Conservation (phyloP, 2,113 vertebrate genomes). For the Natator depressus region DNA sequence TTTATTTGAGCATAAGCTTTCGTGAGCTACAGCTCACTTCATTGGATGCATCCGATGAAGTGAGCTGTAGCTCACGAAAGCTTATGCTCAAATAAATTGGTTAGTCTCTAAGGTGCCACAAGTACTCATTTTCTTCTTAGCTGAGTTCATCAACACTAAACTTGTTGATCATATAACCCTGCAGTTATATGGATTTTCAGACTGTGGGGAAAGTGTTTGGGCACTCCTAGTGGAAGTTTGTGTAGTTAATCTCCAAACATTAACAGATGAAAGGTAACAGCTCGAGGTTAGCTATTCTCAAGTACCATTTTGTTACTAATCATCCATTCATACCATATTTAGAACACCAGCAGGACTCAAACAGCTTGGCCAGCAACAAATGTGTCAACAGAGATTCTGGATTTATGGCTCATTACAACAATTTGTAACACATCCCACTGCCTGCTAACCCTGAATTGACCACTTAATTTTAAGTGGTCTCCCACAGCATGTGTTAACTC, state of each 20-base stretch:
- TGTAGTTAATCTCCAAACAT: not conserved
- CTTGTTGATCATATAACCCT: not conserved
- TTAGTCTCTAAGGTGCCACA: too few species aligned
- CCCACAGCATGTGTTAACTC: not conserved
- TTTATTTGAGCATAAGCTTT: too few species aligned
- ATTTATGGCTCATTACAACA: not conserved
- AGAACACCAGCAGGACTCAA: not conserved
- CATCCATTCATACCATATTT: not conserved
- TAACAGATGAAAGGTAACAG: not conserved
- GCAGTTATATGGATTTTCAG: not conserved
- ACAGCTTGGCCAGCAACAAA: not conserved
- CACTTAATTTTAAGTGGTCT: not conserved
- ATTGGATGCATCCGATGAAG: too few species aligned
- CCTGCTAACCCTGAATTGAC: not conserved
- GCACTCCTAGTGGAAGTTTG: not conserved
- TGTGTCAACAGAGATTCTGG: not conserved
- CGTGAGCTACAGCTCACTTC: too few species aligned
- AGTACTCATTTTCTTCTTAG: too few species aligned
- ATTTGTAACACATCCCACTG: not conserved
- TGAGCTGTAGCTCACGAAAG: too few species aligned
- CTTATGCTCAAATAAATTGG: too few species aligned
- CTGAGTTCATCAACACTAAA: not conserved
- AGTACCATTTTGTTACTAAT: not conserved
- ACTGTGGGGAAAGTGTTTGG: not conserved
- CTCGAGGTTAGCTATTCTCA: not conserved